These are phyloP conservation scores for Pipistrellus pygmaeus DNA, from an alignment of 2,797 vertebrate genomes.

Conservation along the genomic window DNA sequence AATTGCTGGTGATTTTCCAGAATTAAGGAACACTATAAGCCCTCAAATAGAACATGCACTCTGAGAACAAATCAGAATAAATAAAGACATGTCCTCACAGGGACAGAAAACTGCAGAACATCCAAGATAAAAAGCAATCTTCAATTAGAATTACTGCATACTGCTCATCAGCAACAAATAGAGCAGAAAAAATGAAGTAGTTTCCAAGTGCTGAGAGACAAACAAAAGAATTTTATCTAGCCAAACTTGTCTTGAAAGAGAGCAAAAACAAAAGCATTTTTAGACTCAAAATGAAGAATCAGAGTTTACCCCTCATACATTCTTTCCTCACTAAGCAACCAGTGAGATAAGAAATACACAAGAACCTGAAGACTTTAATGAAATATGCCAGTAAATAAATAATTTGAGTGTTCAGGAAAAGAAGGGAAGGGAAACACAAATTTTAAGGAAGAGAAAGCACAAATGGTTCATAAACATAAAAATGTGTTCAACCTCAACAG, in stretches of 20 bases:
- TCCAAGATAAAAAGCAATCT: background rate
- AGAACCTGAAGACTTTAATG: background rate
- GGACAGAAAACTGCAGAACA: background rate
- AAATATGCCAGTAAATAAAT: background rate
- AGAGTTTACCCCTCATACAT: background rate
- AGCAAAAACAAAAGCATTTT: background rate
- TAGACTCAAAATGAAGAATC: constrained; percentile 28
- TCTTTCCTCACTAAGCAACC: background rate
- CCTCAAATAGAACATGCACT: background rate
- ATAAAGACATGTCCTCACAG: background rate
- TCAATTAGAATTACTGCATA: background rate
- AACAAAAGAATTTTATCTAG: background rate
- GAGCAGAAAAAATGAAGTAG: background rate
- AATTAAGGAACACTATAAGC: background rate
- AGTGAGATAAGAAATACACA: background rate
- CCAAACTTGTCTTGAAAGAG: background rate
- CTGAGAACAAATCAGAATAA: background rate
- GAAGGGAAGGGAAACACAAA: background rate
- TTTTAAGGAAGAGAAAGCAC: background rate
- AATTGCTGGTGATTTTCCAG: constrained; percentile 1
- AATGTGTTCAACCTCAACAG: background rate
- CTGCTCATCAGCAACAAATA: background rate
- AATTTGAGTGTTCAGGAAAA: background rate
- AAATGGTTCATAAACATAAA: background rate
- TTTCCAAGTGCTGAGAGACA: constrained; percentile 1